phyloP scores from a whole-genome alignment of 2,113 vertebrate species.

The Burhinus oedicnemus region DNA sequence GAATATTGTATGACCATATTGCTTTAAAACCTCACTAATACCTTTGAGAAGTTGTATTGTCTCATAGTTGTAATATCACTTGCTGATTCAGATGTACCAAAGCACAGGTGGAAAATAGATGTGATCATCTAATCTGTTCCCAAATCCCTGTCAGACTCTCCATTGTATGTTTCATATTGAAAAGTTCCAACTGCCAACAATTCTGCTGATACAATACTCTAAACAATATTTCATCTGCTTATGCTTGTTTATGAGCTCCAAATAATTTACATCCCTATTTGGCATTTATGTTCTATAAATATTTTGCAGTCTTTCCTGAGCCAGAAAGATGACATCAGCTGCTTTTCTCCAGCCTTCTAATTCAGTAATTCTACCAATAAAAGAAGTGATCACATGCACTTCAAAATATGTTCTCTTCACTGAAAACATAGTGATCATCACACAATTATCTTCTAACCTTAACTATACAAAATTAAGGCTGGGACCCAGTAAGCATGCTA shows the following conservation, averaged over 20 bases:
- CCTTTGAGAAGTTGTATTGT: not conserved
- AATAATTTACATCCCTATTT: not conserved
- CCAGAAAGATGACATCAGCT: not conserved
- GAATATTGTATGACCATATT: not conserved
- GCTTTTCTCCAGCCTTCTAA: not conserved
- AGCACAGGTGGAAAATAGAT: not conserved
- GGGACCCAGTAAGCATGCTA: not conserved
- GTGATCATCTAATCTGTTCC: not conserved
- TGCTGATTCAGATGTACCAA: not conserved
- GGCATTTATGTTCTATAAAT: not conserved
- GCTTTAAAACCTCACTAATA: not conserved
- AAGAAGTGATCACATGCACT: not conserved
- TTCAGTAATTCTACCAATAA: not conserved
- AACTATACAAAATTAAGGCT: not conserved
- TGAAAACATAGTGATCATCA: not conserved
- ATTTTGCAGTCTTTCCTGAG: not conserved
- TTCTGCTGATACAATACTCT: not conserved
- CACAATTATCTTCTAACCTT: not conserved
- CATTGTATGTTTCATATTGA: not conserved
- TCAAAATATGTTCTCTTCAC: not conserved
- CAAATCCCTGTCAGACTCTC: not conserved
- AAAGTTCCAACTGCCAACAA: not conserved
- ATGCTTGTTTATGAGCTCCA: not conserved
- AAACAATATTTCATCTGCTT: not conserved
- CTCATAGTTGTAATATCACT: not conserved